Evolutionary conservation across 1,140 invertebrate species (phyloP), one percentile per base, ranked within the genome.

Genomic region (Drosophila tsacasi): DNA sequence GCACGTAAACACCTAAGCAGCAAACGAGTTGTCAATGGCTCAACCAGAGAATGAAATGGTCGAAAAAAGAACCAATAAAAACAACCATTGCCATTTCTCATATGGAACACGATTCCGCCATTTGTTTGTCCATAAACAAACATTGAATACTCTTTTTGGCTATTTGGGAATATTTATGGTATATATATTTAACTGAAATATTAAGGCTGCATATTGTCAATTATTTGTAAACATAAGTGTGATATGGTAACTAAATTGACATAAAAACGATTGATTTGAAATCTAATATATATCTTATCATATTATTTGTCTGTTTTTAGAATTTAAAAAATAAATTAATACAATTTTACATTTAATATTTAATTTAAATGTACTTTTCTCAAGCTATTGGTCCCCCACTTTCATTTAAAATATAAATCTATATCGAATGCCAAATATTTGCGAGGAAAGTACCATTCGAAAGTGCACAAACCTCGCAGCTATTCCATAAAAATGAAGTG

Each of bases 1-100:
- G 66, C 81, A 84, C 84, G 73, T 89, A 84, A 89, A 90, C 84
- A 89, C 84, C 84, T 90, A 62, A 89, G 63, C 65, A 59, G 66
- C 50, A 42, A 79, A 74, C 65, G 59, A 81, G 85, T 83, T 81
- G 86, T 87, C 84, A 89, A 90, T 83, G 81, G 74, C 74, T 66
- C 73, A 66, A 76, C 57, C 63, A 80, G 62, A 77, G 66, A 83
- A 83, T 75, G 69, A 87, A 83, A 78, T 47, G 54, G 39, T 69
- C 71, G 64, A 87, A 83, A 83, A 73, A 86, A 83, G 72, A 64
- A 44, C 61, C 81, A 78, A 87, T 89, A 87, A 89, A 89, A 89
- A 76, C 58, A 64, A 50, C 52, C 63, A 69, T 54, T 40, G 50
- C 60, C 59, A 81, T 81, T 84, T 72, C 60, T 89, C 74, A 81